Evolutionary conservation across 2,888 invertebrate genomes (phyloP), one percentile per base, ranked within the genome.

Genomic region (Mayetiola destructor): DNA sequence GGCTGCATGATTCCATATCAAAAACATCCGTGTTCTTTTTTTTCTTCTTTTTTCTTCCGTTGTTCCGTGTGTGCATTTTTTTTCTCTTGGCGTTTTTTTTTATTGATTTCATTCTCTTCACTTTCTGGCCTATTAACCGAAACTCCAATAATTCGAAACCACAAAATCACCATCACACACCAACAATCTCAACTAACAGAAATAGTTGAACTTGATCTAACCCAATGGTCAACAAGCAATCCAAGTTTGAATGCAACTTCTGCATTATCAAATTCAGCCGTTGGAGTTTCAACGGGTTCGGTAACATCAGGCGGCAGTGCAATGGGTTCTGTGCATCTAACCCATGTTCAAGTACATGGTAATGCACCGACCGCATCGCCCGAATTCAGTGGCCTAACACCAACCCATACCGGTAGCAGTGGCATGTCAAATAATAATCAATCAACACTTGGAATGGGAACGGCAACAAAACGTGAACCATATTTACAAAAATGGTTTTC

Each of bases 401-500:
- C 29, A 3, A 56, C 52, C n/a, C 35, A 52, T 18, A 48, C 37
- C 18, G 37, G 52, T 12, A 29, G 21, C 14, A 36, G 48, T 14
- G 21, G 40, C 14, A 39, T 12, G 20, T 48, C 39, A 14, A 5
- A 23, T 18, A 29, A 56, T 30, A 36, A 48, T 42, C 56, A 56
- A 35, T 48, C 52, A 23, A 23, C 21, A 29, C 16, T 36, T 18
- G 30, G 30, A 3, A 37, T 23, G 8, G 39, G 29, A 40, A 27
- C 52, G 32, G 57, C 57, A 40, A 64, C 64, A 21, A 65, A 65
- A 62, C 52, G 59, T 52, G 62, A 62, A 58, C 64, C 66, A 58
- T 67, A 67, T 63, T 64, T 68, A 39, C 64, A 65, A 37, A 68
- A 62, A 63, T 68, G 68, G 68, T 68, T 68, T 61, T 42, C 53